These are phyloP conservation scores for Microtus californicus DNA, from an alignment of 2,797 vertebrate species.

Conservation along the genomic window DNA sequence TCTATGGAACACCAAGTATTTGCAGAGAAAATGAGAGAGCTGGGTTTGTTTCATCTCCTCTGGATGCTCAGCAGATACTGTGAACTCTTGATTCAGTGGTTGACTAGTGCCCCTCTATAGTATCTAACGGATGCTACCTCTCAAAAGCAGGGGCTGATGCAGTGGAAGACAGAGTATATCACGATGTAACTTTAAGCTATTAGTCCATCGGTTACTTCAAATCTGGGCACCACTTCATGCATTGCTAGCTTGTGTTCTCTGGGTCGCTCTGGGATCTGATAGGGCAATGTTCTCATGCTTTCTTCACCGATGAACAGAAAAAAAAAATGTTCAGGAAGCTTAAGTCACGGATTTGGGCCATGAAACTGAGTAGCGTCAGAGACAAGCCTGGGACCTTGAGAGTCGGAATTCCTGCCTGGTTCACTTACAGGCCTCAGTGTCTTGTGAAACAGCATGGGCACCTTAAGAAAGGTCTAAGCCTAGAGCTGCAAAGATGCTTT, in stretches of 20 bases:
- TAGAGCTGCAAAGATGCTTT: not conserved
- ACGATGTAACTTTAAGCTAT: not conserved
- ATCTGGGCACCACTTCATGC: not conserved
- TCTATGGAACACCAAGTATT: not conserved
- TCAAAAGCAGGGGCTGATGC: not conserved
- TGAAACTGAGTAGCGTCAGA: not conserved
- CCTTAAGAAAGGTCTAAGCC: not conserved
- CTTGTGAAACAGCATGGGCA: not conserved
- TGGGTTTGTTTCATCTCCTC: not conserved
- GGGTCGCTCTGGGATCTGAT: not conserved
- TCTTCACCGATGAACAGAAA: not conserved
- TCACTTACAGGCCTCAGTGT: not conserved
- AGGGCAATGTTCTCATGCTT: not conserved
- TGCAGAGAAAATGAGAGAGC: not conserved
- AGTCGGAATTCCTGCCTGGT: not conserved
- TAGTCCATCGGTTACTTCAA: not conserved
- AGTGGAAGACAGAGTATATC: rapidly evolving
- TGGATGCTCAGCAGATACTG: not conserved
- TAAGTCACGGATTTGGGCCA: not conserved
- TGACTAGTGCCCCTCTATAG: not conserved
- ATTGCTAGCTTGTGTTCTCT: not conserved
- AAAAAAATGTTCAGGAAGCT: not conserved
- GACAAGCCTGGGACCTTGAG: not conserved
- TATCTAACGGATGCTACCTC: not conserved
- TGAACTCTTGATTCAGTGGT: not conserved